Evolutionary conservation across 1,140 invertebrate species (phyloP), one percentile per base, ranked within the genome.

Genomic region (Tetragnatha versicolor): DNA sequence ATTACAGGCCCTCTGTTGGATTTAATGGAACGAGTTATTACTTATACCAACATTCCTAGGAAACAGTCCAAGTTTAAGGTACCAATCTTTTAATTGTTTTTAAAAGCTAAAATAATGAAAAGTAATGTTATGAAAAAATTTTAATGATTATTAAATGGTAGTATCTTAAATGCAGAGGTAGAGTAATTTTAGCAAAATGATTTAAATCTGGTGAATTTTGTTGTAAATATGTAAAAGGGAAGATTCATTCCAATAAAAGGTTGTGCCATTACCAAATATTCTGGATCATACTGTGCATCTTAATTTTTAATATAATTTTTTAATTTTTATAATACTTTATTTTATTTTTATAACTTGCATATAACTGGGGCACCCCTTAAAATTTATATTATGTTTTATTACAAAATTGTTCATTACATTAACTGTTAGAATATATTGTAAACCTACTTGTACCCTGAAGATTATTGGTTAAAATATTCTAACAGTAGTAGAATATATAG

Each of bases 21-120:
- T 68, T 86, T 95, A 33, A 88, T 98, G 35, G 87, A 93, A 80
- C 88, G 87, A 17, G 89, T 98, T 39, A 90, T 90, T 35, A 90
- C 90, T 60, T 90, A 92, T 83, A 90, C 92, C 55, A 98, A 98
- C 85, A 93, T 97, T 82, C 96, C 96, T n/a, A 88, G 95, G 45
- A 98, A 97, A 84, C 93, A 94, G 84, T 86, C 88, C 0, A 97
- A 96, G 84, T 98, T 97, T 87, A 87, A 93, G 81, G 84, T 86
- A 84, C 55, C 49, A 22, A 49, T 31, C 12, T 20, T 65, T 69
- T 37, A 53, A 14, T 14, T 22, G 35, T 29, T 25, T 49, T 68
- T 45, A 12, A 9, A 17, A 10, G 53, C n/a, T 65, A 60, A 31
- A 31, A 78, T 55, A 73, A 70, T 66, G 20, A 53, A 42, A 45